phyloP scores from a whole-genome alignment of 92 coral and sea anemone genomes.

The Bergia puertoricense region DNA sequence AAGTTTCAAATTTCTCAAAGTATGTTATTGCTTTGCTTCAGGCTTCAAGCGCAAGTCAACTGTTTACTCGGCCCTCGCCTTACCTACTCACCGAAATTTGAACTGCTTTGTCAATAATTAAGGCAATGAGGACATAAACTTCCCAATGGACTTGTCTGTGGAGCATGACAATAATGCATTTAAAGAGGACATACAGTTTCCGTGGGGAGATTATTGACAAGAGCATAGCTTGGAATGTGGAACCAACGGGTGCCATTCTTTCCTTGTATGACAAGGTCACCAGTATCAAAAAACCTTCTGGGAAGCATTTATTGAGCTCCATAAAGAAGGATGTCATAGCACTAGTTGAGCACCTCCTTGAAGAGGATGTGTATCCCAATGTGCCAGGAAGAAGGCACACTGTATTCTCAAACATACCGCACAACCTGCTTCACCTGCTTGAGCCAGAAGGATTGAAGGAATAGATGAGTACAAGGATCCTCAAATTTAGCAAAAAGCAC shows the following conservation, averaged over 20 bases:
- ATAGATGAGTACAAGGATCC: conserved; percentile 46
- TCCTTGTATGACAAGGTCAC: conserved; percentile 39
- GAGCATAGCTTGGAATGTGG: conserved; percentile 31
- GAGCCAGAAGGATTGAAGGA: conserved; percentile 32
- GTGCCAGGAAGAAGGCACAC: conserved; percentile 50
- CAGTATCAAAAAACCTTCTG: conserved; percentile 44
- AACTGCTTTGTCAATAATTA: conserved; percentile 68
- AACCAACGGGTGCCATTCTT: conserved; percentile 43
- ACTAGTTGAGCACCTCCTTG: conserved; percentile 46
- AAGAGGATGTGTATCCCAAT: conserved; percentile 35
- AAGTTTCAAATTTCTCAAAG: conserved; percentile 61
- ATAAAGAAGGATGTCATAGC: conserved; percentile 42
- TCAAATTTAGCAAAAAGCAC: conserved; percentile 52
- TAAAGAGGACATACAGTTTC: conserved; percentile 51
- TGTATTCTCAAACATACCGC: conserved; percentile 43
- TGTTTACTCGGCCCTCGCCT: conserved; percentile 57
- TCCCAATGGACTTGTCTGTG: conserved; percentile 56
- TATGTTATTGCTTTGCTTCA: conserved; percentile 63
- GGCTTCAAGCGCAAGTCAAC: conserved; percentile 58
- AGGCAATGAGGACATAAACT: conserved; percentile 48
- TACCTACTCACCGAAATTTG: conserved; percentile 61
- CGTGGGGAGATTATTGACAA: conserved; percentile 61
- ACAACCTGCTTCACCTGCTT: conserved; percentile 33
- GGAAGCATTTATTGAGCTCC: conserved; percentile 43
- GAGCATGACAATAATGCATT: conserved; percentile 66